Conservation (phyloP, 1,140 invertebrate genomes). For the Drosophila kikkawai region DNA sequence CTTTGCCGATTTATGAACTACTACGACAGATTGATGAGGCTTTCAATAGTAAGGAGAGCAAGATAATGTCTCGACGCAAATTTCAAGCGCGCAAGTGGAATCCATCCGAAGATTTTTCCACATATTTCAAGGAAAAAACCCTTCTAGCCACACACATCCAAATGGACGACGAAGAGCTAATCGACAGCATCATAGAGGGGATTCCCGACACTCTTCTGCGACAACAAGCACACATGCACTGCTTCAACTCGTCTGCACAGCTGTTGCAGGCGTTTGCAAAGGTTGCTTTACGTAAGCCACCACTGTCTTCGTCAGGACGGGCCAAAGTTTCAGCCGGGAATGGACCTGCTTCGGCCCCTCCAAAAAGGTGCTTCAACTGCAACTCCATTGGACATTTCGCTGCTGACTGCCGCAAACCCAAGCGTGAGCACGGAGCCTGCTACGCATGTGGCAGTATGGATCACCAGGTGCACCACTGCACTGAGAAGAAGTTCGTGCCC, state of each 20-base stretch:
- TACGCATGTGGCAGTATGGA: slow-evolving; percentile 6
- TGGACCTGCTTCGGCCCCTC: not conserved
- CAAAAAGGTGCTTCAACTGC: not conserved
- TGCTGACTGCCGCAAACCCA: slow-evolving; percentile 5
- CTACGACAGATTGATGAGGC: not conserved
- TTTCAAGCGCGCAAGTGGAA: slow-evolving; percentile 2
- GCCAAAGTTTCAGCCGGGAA: not conserved
- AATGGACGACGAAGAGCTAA: not conserved
- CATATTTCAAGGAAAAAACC: not conserved
- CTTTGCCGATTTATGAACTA: not conserved
- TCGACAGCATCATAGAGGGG: slow-evolving; percentile 5
- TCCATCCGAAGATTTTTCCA: not conserved
- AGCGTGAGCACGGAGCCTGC: slow-evolving; percentile 4
- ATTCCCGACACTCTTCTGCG: slow-evolving; percentile 1
- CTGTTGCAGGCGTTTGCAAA: slow-evolving; percentile 1
- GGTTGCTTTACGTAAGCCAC: not conserved
- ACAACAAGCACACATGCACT: slow-evolving; percentile 12
- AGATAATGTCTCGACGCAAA: not conserved
- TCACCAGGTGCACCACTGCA: not conserved
- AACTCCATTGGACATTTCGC: slow-evolving; percentile 6
- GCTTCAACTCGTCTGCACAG: not conserved
- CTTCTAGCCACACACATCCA: not conserved
- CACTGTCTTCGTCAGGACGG: not conserved
- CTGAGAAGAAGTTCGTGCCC: not conserved
- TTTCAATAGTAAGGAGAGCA: not conserved